Evolutionary conservation across 2,888 invertebrate species (phyloP), one percentile per base, ranked within the genome.

Genomic region (Tenthredo distinguenda): DNA sequence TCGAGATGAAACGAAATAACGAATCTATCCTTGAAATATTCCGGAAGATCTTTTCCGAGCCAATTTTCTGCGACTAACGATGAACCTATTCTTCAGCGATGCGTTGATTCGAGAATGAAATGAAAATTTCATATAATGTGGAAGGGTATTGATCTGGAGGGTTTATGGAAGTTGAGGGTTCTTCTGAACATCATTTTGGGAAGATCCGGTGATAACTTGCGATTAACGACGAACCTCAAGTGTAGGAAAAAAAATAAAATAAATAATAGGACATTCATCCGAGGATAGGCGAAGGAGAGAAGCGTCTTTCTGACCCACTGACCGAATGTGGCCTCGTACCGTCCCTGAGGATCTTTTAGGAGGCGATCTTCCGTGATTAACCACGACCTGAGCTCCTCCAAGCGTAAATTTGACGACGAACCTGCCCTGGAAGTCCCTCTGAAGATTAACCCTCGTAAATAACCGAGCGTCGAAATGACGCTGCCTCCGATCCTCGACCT

Each of bases 351-450:
- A 81, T 62, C 81, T 62, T 81, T 81, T 81, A 62, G 81, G 62
- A 81, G 81, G 81, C 81, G 81, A 81, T 81, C 81, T 81, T 81
- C 81, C 58, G 81, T 81, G 81, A 81, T 81, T 81, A 81, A 81
- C 58, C 58, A 81, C 81, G 81, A 81, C 81, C 81, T 62, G 37
- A 81, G 62, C 18, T 81, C 62, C 62, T 62, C 40, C n/a, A 10
- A 81, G 81, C 81, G 81, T 81, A 58, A 81, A 81, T 81, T 81
- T 62, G 31, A 62, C 58, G 81, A 81, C 81, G 81, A 81, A 81
- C 81, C 81, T 37, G 34, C 37, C 58, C 58, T 15, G 40, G 21
- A 21, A 62, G 34, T 81, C 79, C 79, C 62, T n/a, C 58, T 62
- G 37, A 62, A 81, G 81, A 81, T 81, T 81, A 81, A 81, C 81